Percentiles rank a stretch among this genome's conserved stretches.
Conservation (phyloP, 1,140 invertebrate species). For the Drosophila pseudoobscura region DNA sequence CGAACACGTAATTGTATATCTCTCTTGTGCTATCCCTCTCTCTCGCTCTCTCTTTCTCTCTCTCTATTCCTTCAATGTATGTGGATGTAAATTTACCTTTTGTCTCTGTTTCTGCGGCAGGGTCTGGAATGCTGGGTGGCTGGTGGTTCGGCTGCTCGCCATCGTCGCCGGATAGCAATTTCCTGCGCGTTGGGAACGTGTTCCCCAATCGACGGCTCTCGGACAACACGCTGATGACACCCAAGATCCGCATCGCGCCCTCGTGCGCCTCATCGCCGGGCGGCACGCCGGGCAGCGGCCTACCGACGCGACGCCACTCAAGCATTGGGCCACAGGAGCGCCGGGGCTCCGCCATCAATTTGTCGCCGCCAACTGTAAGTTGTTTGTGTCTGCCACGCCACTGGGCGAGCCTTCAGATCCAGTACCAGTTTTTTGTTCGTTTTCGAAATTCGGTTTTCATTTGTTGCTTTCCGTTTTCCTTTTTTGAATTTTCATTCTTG, state of each 20-base stretch:
- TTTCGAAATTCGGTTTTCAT: constrained; percentile 21
- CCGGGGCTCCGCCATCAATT: constrained; percentile 91
- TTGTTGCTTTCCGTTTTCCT: constrained; percentile 9
- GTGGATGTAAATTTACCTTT: background rate
- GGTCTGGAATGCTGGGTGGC: constrained; percentile 87
- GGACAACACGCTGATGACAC: constrained; percentile 95
- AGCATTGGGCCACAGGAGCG: constrained; percentile 94
- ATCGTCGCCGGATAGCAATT: constrained; percentile 92
- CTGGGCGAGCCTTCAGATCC: constrained; percentile 31
- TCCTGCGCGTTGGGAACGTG: constrained; percentile 90
- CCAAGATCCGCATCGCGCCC: constrained; percentile 92
- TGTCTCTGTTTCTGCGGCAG: constrained; percentile 56
- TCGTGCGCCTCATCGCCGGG: constrained; percentile 94
- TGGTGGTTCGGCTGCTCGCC: constrained; percentile 90
- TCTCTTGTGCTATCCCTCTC: constrained; percentile 1
- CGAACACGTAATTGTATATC: constrained; percentile 8
- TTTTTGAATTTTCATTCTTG: constrained; percentile 9
- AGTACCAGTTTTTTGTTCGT: constrained; percentile 5
- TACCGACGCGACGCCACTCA: constrained; percentile 93
- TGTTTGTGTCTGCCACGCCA: constrained; percentile 55
- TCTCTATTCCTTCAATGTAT: background rate
- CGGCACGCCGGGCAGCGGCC: constrained; percentile 90
- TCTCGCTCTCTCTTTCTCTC: background rate
- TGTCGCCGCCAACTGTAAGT: constrained; percentile 93
- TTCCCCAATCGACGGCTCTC: constrained; percentile 93